Base-by-base conservation (phyloP, 1,140 invertebrate species). In the Tenebrio molitor region DNA sequence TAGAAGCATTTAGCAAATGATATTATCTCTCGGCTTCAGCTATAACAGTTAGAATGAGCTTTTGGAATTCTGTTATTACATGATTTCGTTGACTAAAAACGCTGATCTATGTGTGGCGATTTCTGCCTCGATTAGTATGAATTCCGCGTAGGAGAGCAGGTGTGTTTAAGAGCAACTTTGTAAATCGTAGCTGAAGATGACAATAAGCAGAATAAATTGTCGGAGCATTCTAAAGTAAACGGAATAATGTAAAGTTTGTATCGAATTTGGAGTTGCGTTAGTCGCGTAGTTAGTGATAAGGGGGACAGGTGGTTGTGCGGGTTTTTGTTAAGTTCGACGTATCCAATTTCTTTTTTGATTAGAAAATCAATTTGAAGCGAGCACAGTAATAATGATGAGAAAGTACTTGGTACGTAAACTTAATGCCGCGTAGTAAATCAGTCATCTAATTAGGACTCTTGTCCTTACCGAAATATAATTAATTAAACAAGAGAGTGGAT, bases 381-480 rank as follows among this genome's bases (percentile, higher is more conserved):
- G 8, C 19, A 14, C 29, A 14, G 50, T 58, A 29, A 58, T 39
- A 39, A 39, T 39, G 5, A 39, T 33, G 23, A 29, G 50, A 58
- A 58, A 58, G n/a, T 14, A 5, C n/a, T n/a, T n/a, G 21, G 50
- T 29, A 58, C 8, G n/a, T 33, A 58, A 58, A 58, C 21, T 58
- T 58, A 58, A 58, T 23, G 50, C 50, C 21, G 50, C 23, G 50
- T 58, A 58, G 21, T 58, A 58, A 58, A 58, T 58, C 50, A 58
- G 50, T 58, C 50, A 58, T 58, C 21, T 58, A 58, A 58, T 58
- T 58, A 58, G 50, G 23, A 29, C 7, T 58, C 50, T 58, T 58
- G 50, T 58, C 50, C 50, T 58, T 58, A 58, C 50, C 50, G 50
- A 58, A 58, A 58, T 58, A 58, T 58, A 58, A 58, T 58, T 58